phyloP scores from a whole-genome alignment of 2,797 vertebrate genomes.

The Borostomias antarcticus region DNA sequence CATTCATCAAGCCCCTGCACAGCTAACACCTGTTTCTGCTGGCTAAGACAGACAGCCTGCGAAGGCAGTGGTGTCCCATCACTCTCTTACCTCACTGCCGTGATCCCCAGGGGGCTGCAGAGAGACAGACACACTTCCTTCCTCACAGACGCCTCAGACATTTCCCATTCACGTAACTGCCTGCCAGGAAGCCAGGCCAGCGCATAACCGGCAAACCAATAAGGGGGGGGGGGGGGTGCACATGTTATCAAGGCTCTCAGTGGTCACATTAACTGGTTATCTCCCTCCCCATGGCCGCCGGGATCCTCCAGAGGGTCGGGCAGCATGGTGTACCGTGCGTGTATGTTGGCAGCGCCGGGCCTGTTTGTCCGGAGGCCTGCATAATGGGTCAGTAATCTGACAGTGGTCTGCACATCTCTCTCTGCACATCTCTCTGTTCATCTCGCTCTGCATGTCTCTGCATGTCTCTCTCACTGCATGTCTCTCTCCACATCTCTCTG shows the following conservation, averaged over 20 bases:
- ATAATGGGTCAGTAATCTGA: slow-evolving; percentile 65
- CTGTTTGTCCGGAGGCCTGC: slow-evolving; percentile 39
- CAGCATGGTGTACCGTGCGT: slow-evolving; percentile 38
- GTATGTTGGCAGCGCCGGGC: slow-evolving; percentile 36
- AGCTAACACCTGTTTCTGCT: slow-evolving; percentile 76
- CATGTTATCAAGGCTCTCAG: slow-evolving; percentile 17
- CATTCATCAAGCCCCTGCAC: slow-evolving; percentile 73
- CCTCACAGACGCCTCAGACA: slow-evolving; percentile 53
- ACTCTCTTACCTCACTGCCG: slow-evolving; percentile 56
- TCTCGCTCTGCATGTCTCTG: too few species aligned
- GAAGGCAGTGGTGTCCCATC: slow-evolving; percentile 61
- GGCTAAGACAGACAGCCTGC: slow-evolving; percentile 68
- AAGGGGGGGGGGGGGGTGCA: neutral
- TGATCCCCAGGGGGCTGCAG: slow-evolving; percentile 50
- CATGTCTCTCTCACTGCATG: too few species aligned
- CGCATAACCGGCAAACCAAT: slow-evolving; percentile 9
- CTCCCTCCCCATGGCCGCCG: neutral
- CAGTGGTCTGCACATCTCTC: slow-evolving; percentile 64
- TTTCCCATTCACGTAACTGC: slow-evolving; percentile 52
- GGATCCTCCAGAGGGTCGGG: slow-evolving; percentile 17
- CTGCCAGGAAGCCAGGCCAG: neutral
- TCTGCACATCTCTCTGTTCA: too few species aligned
- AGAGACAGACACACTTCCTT: slow-evolving; percentile 40
- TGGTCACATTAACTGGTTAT: neutral
- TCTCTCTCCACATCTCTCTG: too few species aligned